Conservation (phyloP, 2,797 vertebrate species). For the Cossypha dichroa region DNA sequence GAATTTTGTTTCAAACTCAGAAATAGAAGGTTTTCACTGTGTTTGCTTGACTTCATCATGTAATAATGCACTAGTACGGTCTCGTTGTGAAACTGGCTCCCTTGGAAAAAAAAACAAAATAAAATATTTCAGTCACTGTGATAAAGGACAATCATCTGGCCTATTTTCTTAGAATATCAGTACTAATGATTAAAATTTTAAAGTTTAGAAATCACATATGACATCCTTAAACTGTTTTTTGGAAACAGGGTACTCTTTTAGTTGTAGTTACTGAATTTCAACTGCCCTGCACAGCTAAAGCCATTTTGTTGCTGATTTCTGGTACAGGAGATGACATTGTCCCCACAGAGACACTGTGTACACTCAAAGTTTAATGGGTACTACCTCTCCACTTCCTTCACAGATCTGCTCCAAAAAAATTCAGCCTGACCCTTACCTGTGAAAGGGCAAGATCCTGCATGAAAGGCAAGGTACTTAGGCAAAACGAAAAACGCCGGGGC, state of each 20-base stretch:
- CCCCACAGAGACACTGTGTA: neutral
- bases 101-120: neutral
- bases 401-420: neutral
- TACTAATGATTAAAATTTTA: neutral
- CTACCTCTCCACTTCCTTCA: neutral
- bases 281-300: neutral
- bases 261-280: neutral
- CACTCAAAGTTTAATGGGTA: neutral
- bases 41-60: neutral
- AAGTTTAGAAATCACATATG: neutral
- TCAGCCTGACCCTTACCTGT: neutral
- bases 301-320: neutral
- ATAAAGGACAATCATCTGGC: neutral
- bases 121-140: neutral
- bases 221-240: neutral
- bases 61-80: neutral
- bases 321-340: neutral
- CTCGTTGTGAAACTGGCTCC: neutral
- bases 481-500: neutral
- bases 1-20: neutral
- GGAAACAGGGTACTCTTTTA: neutral
- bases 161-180: neutral
- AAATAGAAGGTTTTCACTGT: neutral
- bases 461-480: neutral
- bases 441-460: neutral